Evolutionary conservation across 2,888 invertebrate species (phyloP).

Genomic region (Campoplex capitator): DNA sequence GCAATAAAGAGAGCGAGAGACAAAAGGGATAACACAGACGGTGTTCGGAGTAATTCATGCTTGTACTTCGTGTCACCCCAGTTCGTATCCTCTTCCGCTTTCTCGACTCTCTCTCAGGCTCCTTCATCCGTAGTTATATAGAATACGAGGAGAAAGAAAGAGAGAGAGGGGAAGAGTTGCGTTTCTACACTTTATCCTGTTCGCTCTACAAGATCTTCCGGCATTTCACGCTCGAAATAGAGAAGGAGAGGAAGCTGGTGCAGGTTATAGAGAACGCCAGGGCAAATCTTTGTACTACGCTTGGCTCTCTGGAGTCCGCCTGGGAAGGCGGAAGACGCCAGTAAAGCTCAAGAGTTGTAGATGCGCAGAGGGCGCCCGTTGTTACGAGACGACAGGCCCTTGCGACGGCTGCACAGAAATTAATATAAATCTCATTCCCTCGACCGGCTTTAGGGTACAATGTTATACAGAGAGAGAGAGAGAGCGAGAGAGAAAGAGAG

Average conservation of each 20-base stretch:
- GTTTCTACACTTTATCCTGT: slow-evolving; percentile 49
- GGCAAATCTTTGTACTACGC: slow-evolving; percentile 55
- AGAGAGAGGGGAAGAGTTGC: not conserved
- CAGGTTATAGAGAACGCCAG: slow-evolving; percentile 19
- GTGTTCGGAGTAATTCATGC: slow-evolving; percentile 70
- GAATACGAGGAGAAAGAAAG: slow-evolving; percentile 3
- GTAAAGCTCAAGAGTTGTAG: slow-evolving; percentile 41
- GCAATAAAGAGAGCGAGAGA: not conserved
- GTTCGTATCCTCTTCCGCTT: slow-evolving; percentile 52
- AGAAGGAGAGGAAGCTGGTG: slow-evolving; percentile 6
- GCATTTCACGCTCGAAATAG: slow-evolving; percentile 43
- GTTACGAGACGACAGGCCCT: slow-evolving; percentile 66
- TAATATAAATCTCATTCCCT: slow-evolving; percentile 81
- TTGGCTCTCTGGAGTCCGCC: slow-evolving; percentile 29
- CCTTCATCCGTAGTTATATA: slow-evolving; percentile 32
- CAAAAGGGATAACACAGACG: slow-evolving; percentile 58
- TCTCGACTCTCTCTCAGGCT: slow-evolving; percentile 44
- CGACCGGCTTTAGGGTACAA: slow-evolving; percentile 65
- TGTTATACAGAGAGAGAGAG: slow-evolving; percentile 31
- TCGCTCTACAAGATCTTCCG: slow-evolving; percentile 42
- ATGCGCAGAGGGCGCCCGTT: slow-evolving; percentile 54
- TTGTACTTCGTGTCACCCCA: slow-evolving; percentile 58
- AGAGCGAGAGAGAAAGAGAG: not conserved
- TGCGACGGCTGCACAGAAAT: slow-evolving; percentile 78
- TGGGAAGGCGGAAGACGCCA: slow-evolving; percentile 47